Evolutionary conservation across 2,113 vertebrate genomes (phyloP).

Genomic region (Anarrhichthys ocellatus): DNA sequence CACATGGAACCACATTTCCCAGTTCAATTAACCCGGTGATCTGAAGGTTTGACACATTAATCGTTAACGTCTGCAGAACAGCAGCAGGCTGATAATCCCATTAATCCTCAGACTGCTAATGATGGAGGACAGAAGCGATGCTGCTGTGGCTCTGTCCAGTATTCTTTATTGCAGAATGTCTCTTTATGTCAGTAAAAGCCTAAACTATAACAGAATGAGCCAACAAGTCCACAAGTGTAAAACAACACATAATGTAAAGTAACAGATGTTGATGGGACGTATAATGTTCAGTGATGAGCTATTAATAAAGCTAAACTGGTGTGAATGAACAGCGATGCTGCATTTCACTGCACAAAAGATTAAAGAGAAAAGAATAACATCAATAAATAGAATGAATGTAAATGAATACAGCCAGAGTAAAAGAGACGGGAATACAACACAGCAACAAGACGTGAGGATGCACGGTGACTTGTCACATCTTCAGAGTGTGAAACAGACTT

Average conservation of each 20-base stretch:
- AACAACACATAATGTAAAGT: not conserved
- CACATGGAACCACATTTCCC: conserved; percentile 39
- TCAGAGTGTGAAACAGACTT: not conserved
- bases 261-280: too few species aligned
- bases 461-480: not conserved
- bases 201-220: not conserved
- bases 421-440: too few species aligned
- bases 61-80: conserved; percentile 3
- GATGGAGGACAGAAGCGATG: not conserved
- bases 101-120: not conserved
- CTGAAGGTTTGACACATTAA: conserved; percentile 26
- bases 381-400: not conserved
- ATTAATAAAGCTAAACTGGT: too few species aligned
- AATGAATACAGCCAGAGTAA: not conserved
- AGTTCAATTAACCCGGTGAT: conserved; percentile 60
- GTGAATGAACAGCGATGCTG: too few species aligned
- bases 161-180: not conserved
- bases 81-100: conserved; percentile 15
- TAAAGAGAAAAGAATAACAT: too few species aligned
- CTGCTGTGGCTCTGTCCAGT: not conserved
- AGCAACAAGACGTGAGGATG: too few species aligned
- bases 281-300: too few species aligned
- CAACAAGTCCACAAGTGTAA: too few species aligned
- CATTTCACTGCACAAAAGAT: too few species aligned
- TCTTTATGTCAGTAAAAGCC: not conserved